Conservation (phyloP, 2,113 vertebrate genomes). For the Albula glossodonta region DNA sequence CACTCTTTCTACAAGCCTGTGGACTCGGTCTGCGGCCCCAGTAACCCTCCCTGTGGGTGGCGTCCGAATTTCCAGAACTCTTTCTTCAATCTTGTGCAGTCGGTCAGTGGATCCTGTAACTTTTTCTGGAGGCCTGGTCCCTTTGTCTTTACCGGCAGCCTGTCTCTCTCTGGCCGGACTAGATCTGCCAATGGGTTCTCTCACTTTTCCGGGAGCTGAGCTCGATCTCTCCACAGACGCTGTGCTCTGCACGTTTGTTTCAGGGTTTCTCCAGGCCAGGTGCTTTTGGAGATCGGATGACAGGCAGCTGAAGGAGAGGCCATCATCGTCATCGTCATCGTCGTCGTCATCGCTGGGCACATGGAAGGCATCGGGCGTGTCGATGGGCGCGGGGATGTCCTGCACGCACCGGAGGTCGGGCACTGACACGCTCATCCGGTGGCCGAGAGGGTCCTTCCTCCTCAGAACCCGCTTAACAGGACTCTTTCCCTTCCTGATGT, state of each 20-base stretch:
- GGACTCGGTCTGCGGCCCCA: neutral
- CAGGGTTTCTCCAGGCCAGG: neutral
- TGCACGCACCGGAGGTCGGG: constrained; percentile 57
- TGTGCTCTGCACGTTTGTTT: no score
- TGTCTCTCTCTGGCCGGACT: constrained; percentile 29
- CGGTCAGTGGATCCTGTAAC: neutral
- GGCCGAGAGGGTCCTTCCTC: constrained; percentile 39
- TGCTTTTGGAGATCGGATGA: constrained; percentile 22
- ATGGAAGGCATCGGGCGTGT: neutral
- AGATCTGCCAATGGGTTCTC: neutral
- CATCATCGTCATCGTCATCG: no score
- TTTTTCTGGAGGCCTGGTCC: constrained; percentile 15
- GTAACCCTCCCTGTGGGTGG: no score
- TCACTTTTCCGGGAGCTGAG: neutral
- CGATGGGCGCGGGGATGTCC: neutral
- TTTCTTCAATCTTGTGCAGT: neutral
- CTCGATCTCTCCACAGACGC: neutral
- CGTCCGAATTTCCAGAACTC: neutral
- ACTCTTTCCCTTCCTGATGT: constrained; percentile 39
- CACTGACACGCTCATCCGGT: constrained; percentile 69
- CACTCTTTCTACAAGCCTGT: neutral
- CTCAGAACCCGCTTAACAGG: neutral
- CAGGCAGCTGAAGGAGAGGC: constrained; percentile 27
- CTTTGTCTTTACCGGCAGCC: neutral
- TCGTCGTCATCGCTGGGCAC: neutral